Base-by-base conservation (phyloP, 2,888 invertebrate genomes). In the Sycophila texana region DNA sequence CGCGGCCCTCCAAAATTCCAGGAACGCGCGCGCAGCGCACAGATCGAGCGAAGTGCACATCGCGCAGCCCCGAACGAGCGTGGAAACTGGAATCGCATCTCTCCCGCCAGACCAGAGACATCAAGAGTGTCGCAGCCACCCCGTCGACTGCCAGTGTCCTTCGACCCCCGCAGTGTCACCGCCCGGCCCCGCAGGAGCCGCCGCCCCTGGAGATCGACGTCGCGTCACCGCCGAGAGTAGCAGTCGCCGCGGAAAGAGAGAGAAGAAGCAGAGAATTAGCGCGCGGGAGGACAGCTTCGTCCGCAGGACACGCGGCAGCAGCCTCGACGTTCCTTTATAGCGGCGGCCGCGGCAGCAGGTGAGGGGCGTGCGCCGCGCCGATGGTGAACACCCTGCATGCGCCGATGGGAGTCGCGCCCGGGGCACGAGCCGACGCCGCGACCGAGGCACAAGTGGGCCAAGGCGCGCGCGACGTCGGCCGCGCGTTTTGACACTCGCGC, bases 1-100 rank as follows among this genome's bases (percentile, higher is more conserved):
- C 3, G 0, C 16, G 14, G 26, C 55, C 39, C 72, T 77, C 72
- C 77, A 77, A 77, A 77, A 66, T 67, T 77, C 77, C 77, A 72
- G 65, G 71, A 67, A 77, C 47, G 13, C 55, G 68, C 47, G 10
- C 18, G 3, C 2, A 18, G 53, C 60, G 51, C 2, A 12, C 18
- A 58, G 58, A n/a, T 13, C 58, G 20, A 18, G 26, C 26, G 26
- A 49, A 49, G 3, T 39, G 4, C 65, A 49, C 4, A 16, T 22
- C 67, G 53, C 68, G 18, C 20, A 53, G 14, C 63, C 18, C 16
- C 61, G 72, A 51, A 16, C 60, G 72, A 26, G 47, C 22, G 20
- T 58, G 20, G 30, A 57, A 14, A 53, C 39, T 39, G 39, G 39
- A 39, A 39, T 39, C 10, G 10, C 39, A 10, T 10, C 39, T 5